Evolutionary conservation across 2,797 vertebrate genomes (phyloP), one percentile per base, ranked within the genome.

Genomic region (Phrynocephalus forsythii): DNA sequence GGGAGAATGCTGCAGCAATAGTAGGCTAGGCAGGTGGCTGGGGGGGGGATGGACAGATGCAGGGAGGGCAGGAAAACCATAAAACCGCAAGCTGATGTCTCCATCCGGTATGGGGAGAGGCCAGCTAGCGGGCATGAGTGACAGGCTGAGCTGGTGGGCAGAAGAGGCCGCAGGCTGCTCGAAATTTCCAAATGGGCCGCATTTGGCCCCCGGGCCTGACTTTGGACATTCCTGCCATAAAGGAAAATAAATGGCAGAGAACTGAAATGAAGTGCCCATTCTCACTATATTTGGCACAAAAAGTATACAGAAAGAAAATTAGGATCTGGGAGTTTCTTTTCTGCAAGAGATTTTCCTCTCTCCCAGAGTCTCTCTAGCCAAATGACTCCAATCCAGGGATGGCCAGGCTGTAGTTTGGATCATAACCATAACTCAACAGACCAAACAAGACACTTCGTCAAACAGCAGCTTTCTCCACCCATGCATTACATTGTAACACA

Each of bases 401-500:
- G 26, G 22, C 0, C 24, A 10, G 52, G 69, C 28, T 28, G 3
- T 0, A 38, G 10, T 63, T 87, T 33, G 22, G 52, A 52, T 52
- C 48, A 26, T 56, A 33, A 38, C 71, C 60, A 63, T 63, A 63
- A 63, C 60, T 20, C 24, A 75, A 76, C 3, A 9, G 76, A 24
- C 66, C 66, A n/a, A 18, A 60, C 52, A 63, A 79, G 75, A 1
- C 38, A 30, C 38, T 83, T 33, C 2, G 56, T 78, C 50, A 52
- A 79, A 28, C 22, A 50, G 22, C 69, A 15, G 2, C 89, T 90
- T 87, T 89, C 80, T 93, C 88, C 85, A 85, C 84, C 63, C 33
- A 73, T 90, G 89, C 86, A 67, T 30, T 86, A 86, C 79, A 89
- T 89, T 94, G 91, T n/a, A 81, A 48, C 33, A 81, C 2, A 20